Percentiles rank a stretch among this genome's conserved stretches.
Evolutionary conservation across 92 coral and sea anemone species (phyloP).

Genomic region (Epizoanthus ramosus): DNA sequence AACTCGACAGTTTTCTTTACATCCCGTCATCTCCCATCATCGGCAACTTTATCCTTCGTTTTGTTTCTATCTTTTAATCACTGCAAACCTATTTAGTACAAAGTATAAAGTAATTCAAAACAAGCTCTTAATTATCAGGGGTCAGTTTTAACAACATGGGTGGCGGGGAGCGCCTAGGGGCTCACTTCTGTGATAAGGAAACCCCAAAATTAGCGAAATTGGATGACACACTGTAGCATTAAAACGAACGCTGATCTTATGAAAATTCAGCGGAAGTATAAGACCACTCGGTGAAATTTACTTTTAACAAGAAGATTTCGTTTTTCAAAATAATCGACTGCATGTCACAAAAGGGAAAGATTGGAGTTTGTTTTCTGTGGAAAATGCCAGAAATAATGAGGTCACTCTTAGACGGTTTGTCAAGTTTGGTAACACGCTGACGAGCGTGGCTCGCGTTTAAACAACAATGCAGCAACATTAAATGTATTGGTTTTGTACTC

Average conservation of each 20-base stretch:
- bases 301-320: slow-evolving; percentile 20
- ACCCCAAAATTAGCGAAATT: slow-evolving; percentile 37
- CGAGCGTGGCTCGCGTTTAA: slow-evolving; percentile 11
- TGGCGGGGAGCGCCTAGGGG: slow-evolving; percentile 42
- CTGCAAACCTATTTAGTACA: slow-evolving; percentile 67
- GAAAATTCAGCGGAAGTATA: slow-evolving; percentile 39
- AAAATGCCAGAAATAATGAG: slow-evolving; percentile 17
- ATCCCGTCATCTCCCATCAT: slow-evolving; percentile 66
- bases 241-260: slow-evolving; percentile 22
- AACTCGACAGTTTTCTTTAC: slow-evolving; percentile 27
- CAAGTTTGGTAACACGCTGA: slow-evolving; percentile 41
- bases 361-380: neutral
- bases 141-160: slow-evolving; percentile 60
- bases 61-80: slow-evolving; percentile 69
- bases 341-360: slow-evolving; percentile 7
- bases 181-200: slow-evolving; percentile 25
- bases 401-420: slow-evolving; percentile 1
- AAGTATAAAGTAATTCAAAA: slow-evolving; percentile 72
- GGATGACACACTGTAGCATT: slow-evolving; percentile 17
- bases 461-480: slow-evolving; percentile 31
- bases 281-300: slow-evolving; percentile 36
- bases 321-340: neutral
- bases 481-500: slow-evolving; percentile 42
- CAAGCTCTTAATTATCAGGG: slow-evolving; percentile 71
- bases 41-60: slow-evolving; percentile 70